These are phyloP conservation scores for Leptobrachium ailaonicum DNA, from an alignment of 2,113 vertebrate genomes.

Conservation along the genomic window DNA sequence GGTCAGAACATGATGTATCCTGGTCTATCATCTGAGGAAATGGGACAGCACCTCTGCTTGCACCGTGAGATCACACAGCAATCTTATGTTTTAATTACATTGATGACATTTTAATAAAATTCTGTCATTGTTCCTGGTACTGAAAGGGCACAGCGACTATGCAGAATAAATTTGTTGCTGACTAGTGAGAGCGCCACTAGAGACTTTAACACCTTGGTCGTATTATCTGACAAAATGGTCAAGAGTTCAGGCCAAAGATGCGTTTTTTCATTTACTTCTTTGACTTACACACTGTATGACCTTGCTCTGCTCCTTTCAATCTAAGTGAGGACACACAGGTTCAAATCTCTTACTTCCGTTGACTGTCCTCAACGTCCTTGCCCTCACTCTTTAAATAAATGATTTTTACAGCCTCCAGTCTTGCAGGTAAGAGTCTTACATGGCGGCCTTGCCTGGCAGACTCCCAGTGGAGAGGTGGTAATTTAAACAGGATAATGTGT, in stretches of 20 bases:
- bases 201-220: conserved; percentile 13
- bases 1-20: too few species aligned
- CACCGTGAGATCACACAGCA: too few species aligned
- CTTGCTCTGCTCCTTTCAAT: conserved; percentile 4
- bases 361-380: not conserved
- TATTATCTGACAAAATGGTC: conserved; percentile 4
- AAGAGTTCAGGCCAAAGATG: not conserved
- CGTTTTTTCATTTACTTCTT: conserved; percentile 1
- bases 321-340: not conserved
- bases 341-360: conserved; percentile 8
- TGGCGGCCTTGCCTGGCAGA: fast-evolving
- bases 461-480: conserved; percentile 36
- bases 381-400: conserved; percentile 6
- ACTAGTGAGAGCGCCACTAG: not conserved
- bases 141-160: not conserved
- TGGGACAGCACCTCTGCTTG: too few species aligned
- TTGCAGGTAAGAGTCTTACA: conserved; percentile 21
- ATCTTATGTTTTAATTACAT: too few species aligned
- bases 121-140: too few species aligned
- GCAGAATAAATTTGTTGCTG: not conserved
- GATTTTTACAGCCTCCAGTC: conserved; percentile 27
- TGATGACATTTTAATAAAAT: too few species aligned
- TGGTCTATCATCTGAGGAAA: too few species aligned
- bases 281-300: not conserved
- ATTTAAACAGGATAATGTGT: conserved; percentile 33